Evolutionary conservation across 1,140 invertebrate genomes (phyloP), one percentile per base, ranked within the genome.

Genomic region (Epicauta chinensis): DNA sequence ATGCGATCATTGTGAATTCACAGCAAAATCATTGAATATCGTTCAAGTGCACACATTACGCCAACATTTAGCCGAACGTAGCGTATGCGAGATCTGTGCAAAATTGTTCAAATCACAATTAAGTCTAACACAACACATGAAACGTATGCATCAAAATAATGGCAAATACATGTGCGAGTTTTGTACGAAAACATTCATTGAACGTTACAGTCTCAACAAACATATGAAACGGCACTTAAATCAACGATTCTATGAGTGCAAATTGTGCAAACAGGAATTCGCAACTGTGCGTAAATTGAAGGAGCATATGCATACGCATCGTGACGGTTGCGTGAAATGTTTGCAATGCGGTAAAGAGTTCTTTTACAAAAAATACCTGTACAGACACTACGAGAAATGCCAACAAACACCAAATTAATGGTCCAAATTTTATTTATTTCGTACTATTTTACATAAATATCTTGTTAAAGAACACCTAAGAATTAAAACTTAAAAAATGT

Each of bases 401-500:
- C 7, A 23, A 23, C 7, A 23, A 23, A 7, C 23, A 5, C 0
- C 4, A 23, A 3, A 12, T 12, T 49, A 49, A 58, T 60, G 61
- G 59, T 63, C 56, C 61, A 63, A 60, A 51, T 60, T n/a, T 61
- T 56, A 58, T 62, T 65, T 61, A 61, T 62, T 64, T 59, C 51
- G 55, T 52, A 55, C 61, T 66, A 64, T 66, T 56, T 60, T 63
- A 66, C 62, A 66, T 64, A 66, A 66, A 66, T 62, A 66, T 66
- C 23, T 53, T 63, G 53, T 61, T 59, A 53, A 52, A 64, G 62
- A 63, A 64, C 57, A 60, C 46, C 61, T 65, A 65, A 61, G 36
- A 58, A 50, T 53, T 49, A 55, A 59, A 61, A 56, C 52, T 58
- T 58, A 60, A 55, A n/a, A 46, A 55, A 57, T 53, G 58, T 56